These are phyloP conservation scores for Tholera decimalis DNA, from an alignment of 2,888 invertebrate genomes.

Conservation along the genomic window DNA sequence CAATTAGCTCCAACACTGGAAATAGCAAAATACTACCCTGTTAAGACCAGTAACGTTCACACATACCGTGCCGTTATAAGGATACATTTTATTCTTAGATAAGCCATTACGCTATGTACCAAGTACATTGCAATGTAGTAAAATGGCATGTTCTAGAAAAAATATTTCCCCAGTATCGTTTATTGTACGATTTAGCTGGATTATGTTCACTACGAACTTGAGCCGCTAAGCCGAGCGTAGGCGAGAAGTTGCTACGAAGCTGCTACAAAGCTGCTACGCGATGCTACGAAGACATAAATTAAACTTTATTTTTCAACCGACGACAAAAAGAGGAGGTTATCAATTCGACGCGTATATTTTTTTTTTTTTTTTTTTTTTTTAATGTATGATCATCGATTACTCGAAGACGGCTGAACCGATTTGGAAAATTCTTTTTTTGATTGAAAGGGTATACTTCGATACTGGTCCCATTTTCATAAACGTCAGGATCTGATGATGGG, in stretches of 20 bases:
- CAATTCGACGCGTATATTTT: too few relatives aligned
- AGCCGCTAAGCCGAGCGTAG: slow-evolving; percentile 15
- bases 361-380: too few relatives aligned
- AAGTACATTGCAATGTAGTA: neutral
- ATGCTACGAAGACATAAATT: slow-evolving; percentile 10
- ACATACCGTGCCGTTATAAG: neutral
- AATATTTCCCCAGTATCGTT: slow-evolving; percentile 11
- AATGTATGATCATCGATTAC: too few relatives aligned
- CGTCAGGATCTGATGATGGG: too few relatives aligned
- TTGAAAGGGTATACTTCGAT: too few relatives aligned
- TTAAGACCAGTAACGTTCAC: neutral
- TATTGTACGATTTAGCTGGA: slow-evolving; percentile 1
- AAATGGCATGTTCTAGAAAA: neutral
- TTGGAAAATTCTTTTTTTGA: too few relatives aligned
- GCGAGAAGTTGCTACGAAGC: slow-evolving; percentile 38
- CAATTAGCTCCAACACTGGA: too few relatives aligned
- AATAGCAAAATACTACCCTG: neutral
- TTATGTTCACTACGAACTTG: slow-evolving; percentile 20
- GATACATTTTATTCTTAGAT: neutral
- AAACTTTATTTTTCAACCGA: slow-evolving; percentile 26
- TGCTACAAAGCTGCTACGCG: slow-evolving; percentile 22
- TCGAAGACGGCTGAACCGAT: too few relatives aligned
- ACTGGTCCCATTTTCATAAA: too few relatives aligned
- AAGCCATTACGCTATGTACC: neutral
- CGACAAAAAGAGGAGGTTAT: too few relatives aligned